Evolutionary conservation across 2,797 vertebrate species (phyloP).

Genomic region (Psittacula echo): DNA sequence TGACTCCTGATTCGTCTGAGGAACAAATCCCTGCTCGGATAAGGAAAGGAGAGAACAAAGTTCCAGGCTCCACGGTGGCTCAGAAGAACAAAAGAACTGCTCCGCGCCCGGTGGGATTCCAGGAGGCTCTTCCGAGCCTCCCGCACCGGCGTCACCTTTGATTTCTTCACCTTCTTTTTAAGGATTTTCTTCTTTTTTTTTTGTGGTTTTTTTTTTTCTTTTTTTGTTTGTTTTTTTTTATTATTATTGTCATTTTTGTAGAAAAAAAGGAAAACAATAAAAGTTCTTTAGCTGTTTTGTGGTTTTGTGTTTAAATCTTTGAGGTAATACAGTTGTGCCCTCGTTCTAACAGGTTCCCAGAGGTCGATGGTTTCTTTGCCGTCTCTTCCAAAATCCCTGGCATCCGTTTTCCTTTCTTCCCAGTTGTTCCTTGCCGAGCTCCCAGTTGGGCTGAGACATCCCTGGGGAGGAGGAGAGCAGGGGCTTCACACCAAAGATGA

Average conservation of each 20-base stretch:
- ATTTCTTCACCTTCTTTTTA: slow-evolving; percentile 25
- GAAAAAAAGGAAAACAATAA: slow-evolving; percentile 70
- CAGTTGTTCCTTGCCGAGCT: slow-evolving; percentile 31
- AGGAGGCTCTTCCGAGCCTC: slow-evolving; percentile 52
- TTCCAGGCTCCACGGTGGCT: slow-evolving; percentile 67
- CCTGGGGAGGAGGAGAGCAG: slow-evolving; percentile 19
- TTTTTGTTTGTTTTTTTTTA: background rate
- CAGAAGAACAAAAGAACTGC: slow-evolving; percentile 61
- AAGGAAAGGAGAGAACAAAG: slow-evolving; percentile 59
- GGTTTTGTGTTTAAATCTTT: slow-evolving; percentile 62
- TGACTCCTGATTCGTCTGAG: slow-evolving; percentile 64
- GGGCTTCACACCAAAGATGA: slow-evolving; percentile 5
- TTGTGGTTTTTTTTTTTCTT: background rate
- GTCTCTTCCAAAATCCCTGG: slow-evolving; percentile 20
- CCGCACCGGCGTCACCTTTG: slow-evolving; percentile 36
- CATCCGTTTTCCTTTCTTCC: slow-evolving; percentile 59
- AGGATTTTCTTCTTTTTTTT: background rate
- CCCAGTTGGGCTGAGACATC: slow-evolving; percentile 33
- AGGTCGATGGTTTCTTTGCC: slow-evolving; percentile 65
- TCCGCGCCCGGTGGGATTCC: slow-evolving; percentile 20
- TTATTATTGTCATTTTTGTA: slow-evolving; percentile 6
- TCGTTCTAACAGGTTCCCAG: slow-evolving; percentile 75
- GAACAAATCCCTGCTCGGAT: slow-evolving; percentile 71
- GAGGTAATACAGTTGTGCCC: slow-evolving; percentile 80
- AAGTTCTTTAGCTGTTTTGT: slow-evolving; percentile 68